Conservation (phyloP, 2,113 vertebrate genomes). For the Nesogale talazaci region DNA sequence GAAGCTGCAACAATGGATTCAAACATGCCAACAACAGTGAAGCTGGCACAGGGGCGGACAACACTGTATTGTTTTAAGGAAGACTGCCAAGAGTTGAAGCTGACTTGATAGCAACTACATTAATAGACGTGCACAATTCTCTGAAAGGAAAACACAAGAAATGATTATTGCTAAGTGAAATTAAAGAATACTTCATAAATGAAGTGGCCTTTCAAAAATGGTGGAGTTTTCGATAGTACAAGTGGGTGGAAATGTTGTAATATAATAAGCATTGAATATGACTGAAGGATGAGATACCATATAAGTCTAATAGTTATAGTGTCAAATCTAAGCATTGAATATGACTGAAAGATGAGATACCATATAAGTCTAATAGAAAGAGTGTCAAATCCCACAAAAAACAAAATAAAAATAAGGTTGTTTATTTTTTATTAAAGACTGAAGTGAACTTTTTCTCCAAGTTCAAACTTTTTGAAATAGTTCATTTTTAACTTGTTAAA, state of each 20-base stretch:
- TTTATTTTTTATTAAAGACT: not conserved
- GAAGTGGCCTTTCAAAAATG: not conserved
- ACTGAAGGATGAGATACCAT: constrained; percentile 2
- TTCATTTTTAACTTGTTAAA: constrained; percentile 30
- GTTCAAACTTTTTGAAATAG: constrained; percentile 16
- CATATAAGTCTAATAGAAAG: not conserved
- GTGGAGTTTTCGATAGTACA: not conserved
- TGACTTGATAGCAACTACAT: too few relatives aligned
- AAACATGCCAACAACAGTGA: not conserved
- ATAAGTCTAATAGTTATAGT: not conserved
- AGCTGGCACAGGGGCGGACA: not conserved
- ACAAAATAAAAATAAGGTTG: not conserved
- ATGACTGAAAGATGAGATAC: not conserved
- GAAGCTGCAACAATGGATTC: not conserved
- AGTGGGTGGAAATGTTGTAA: too few relatives aligned
- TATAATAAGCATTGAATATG: too few relatives aligned
- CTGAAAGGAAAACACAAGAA: constrained; percentile 41
- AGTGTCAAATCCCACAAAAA: constrained; percentile 26
- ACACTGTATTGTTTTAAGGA: not conserved
- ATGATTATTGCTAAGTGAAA: not conserved
- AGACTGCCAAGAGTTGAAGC: not conserved
- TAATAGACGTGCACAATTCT: constrained; percentile 17
- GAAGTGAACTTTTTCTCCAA: not conserved
- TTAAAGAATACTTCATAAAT: constrained; percentile 40
- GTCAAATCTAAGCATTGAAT: constrained; percentile 42